Conservation (phyloP, 2,888 invertebrate species). For the Villa cingulata region DNA sequence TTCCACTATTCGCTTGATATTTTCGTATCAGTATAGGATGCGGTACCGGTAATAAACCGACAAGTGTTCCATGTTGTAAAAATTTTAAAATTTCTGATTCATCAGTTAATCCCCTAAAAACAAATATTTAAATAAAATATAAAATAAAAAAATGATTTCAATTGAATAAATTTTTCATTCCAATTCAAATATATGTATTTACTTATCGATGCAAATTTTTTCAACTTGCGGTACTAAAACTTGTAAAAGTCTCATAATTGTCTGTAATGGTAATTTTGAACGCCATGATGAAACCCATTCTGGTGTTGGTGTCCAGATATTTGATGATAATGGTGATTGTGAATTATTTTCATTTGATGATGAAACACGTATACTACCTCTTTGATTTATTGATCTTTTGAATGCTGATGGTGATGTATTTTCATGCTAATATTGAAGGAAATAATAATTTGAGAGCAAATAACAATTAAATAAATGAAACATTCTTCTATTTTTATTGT, state of each 20-base stretch:
- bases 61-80: slow-evolving; percentile 94
- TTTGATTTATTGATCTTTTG: slow-evolving; percentile 36
- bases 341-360: slow-evolving; percentile 18
- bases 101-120: slow-evolving; percentile 81
- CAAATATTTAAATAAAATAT: not conserved
- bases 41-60: slow-evolving; percentile 93
- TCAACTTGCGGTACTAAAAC: slow-evolving; percentile 99
- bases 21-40: slow-evolving; percentile 98
- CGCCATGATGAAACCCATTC: slow-evolving; percentile 97
- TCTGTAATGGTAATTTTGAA: slow-evolving; percentile 91
- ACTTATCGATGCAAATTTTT: slow-evolving; percentile 99
- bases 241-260: slow-evolving; percentile 96
- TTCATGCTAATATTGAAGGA: slow-evolving; percentile 7
- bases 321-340: not conserved
- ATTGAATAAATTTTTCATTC: not conserved
- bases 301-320: slow-evolving; percentile 72
- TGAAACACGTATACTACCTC: slow-evolving; percentile 48
- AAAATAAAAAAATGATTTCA: not conserved
- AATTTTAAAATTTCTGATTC: slow-evolving; percentile 99
- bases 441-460: not conserved
- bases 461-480: too few relatives aligned
- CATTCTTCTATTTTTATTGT: too few relatives aligned
- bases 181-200: slow-evolving; percentile 28
- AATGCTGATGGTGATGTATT: slow-evolving; percentile 12
- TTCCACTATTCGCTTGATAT: slow-evolving; percentile 97